Evolutionary conservation across 2,797 vertebrate species (phyloP).

Genomic region (Gouania willdenowi): DNA sequence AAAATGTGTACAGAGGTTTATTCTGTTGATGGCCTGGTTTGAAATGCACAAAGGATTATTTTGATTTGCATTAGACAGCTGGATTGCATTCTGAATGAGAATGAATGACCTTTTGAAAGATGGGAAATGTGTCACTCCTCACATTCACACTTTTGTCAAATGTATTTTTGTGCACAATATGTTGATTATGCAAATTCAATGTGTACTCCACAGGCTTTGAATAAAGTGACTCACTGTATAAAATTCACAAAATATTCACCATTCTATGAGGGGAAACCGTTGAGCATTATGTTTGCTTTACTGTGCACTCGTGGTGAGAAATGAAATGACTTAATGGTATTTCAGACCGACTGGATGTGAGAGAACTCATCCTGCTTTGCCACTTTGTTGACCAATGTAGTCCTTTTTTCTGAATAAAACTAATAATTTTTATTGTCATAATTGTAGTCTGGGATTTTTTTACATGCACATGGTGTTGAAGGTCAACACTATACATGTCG

Average conservation of each 20-base stretch:
- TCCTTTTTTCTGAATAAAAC: constrained; percentile 58
- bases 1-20: constrained; percentile 13
- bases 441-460: background rate
- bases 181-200: constrained; percentile 28
- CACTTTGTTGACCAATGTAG: constrained; percentile 44
- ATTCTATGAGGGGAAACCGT: constrained; percentile 26
- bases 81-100: constrained; percentile 35
- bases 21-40: constrained; percentile 7
- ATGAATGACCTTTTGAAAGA: constrained; percentile 31
- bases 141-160: constrained; percentile 22
- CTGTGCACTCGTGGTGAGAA: constrained; percentile 23
- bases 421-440: background rate
- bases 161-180: constrained; percentile 25
- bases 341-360: constrained; percentile 9
- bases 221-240: constrained; percentile 29
- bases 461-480: no score
- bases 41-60: constrained; percentile 6
- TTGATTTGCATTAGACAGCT: constrained; percentile 40
- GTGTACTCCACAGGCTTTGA: constrained; percentile 16
- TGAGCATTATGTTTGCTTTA: constrained; percentile 31
- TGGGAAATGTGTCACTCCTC: constrained; percentile 37
- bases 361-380: constrained; percentile 15
- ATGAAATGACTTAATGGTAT: constrained; percentile 10
- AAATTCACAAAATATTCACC: constrained; percentile 24
- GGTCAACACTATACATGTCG: no score